These are phyloP conservation scores for Muricea muricata DNA, from an alignment of 92 coral and sea anemone genomes.

Conservation along the genomic window DNA sequence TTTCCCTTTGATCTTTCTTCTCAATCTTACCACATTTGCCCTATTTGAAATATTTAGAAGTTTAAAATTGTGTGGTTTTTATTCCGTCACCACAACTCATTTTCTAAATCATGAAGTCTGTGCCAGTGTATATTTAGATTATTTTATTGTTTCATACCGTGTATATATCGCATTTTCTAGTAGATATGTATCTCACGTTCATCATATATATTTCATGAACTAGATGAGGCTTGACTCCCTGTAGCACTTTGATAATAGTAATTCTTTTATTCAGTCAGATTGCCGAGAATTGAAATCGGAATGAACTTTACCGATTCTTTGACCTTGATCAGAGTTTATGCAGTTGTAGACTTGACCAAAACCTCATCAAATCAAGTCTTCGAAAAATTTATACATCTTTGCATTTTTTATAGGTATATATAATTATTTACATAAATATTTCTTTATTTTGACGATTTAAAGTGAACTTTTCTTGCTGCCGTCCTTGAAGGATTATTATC, in stretches of 20 bases:
- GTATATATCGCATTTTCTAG: too few species aligned
- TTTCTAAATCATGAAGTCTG: background rate
- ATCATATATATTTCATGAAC: too few species aligned
- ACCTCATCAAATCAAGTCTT: background rate
- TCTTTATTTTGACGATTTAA: conserved; percentile 1
- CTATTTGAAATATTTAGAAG: background rate
- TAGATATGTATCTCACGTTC: too few species aligned
- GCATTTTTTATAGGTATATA: background rate
- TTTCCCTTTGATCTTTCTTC: background rate
- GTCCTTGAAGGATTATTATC: conserved; percentile 5
- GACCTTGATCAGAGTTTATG: background rate
- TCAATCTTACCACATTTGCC: background rate
- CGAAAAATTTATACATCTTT: background rate
- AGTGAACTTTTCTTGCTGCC: conserved; percentile 14
- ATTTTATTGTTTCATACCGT: background rate
- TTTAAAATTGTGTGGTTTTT: background rate
- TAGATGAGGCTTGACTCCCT: too few species aligned
- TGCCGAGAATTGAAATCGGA: background rate
- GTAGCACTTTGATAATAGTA: too few species aligned
- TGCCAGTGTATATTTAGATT: background rate
- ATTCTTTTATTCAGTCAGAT: too few species aligned
- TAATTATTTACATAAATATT: background rate
- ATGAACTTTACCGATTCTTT: background rate
- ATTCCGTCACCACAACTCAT: background rate
- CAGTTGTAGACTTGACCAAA: background rate